Evolutionary conservation across 2,797 vertebrate genomes (phyloP).

Genomic region (Vireo griseus): DNA sequence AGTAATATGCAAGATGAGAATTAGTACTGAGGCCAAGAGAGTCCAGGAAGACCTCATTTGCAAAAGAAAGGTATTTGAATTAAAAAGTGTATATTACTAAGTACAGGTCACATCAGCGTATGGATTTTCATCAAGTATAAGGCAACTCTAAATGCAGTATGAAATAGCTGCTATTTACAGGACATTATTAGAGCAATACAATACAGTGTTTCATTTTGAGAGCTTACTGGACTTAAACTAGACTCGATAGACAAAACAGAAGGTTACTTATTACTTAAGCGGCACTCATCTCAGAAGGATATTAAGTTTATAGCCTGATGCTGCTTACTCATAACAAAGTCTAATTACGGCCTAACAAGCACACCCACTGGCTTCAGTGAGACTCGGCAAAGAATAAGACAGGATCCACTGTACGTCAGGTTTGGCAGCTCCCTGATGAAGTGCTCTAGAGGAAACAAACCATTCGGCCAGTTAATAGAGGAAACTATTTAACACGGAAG

Average conservation of each 20-base stretch:
- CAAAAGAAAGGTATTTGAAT: neutral
- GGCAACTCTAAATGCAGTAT: neutral
- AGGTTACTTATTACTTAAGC: neutral
- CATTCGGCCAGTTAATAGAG: slow-evolving; percentile 37
- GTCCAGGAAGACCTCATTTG: neutral
- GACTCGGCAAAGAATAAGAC: neutral
- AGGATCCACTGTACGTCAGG: neutral
- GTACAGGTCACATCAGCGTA: neutral
- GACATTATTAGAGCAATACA: neutral
- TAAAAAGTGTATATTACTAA: neutral
- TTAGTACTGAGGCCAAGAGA: neutral
- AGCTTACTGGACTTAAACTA: neutral
- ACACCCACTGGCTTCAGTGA: slow-evolving; percentile 24
- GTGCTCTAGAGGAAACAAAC: slow-evolving; percentile 49
- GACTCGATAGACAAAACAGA: slow-evolving; percentile 1
- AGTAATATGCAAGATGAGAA: neutral
- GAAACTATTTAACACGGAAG: slow-evolving; percentile 40
- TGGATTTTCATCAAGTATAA: neutral
- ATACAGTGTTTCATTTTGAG: neutral
- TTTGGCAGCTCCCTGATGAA: slow-evolving; percentile 54
- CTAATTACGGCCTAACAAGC: slow-evolving; percentile 38
- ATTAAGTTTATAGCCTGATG: neutral
- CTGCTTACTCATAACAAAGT: slow-evolving; percentile 46
- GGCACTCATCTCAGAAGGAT: slow-evolving; percentile 12
- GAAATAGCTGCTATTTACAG: neutral